Evolutionary conservation across 2,888 invertebrate genomes (phyloP), one percentile per base, ranked within the genome.

Genomic region (Drosophila testacea): DNA sequence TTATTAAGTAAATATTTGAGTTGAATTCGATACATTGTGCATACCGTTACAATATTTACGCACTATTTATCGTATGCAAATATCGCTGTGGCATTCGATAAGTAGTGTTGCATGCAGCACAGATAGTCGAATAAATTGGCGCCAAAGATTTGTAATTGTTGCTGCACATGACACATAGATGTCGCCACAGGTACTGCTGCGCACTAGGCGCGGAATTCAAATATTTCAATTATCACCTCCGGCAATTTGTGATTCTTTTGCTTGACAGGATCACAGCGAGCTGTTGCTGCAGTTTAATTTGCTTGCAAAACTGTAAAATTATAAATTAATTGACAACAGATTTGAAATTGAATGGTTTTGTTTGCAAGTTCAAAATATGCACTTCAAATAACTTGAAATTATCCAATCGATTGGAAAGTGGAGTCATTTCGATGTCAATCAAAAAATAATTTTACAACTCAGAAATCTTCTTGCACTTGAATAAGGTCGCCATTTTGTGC

Each of bases 311-410:
- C 69, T 44, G 60, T 56, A 38, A 54, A 56, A 46, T 50, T 64
- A 57, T 75, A 79, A 79, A 75, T 75, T 64, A 3, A 39, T 50
- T 34, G 22, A 56, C 69, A 22, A 44, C 52, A 63, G 61, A 69
- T 27, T 59, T 27, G 51, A 73, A 34, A 28, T 44, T 28, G 22
- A 10, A 27, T 44, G 46, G 16, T 16, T 32, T 4, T 2, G 10
- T 13, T 46, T 73, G 47, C 74, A 62, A 47, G 47, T 62, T 51
- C 44, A 51, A 59, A 67, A 44, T 67, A 73, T 51, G n/a, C 32
- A 55, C 22, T 66, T 62, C 16, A 30, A 36, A 62, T 67, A 75
- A 75, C 75, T 56, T 79, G 63, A 38, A 62, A 54, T 63, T 47
- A 10, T 10, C 41, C 16, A 54, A 9, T 11, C 9, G 36, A 16